Conservation (phyloP, 1,140 invertebrate species). For the Nephila pilipes region DNA sequence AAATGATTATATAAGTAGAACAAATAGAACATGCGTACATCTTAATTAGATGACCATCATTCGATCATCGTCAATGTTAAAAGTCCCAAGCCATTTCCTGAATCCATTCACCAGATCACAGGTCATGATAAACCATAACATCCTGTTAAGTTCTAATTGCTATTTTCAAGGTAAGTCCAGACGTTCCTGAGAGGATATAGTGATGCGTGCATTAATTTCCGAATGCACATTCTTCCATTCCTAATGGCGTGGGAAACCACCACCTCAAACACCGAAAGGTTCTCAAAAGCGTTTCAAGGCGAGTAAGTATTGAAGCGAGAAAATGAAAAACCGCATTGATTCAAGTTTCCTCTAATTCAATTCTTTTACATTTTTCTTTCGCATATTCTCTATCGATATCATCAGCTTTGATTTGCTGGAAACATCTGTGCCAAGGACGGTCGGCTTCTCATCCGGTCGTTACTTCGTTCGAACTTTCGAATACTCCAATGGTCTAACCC, state of each 20-base stretch:
- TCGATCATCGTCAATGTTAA: background rate
- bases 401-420: background rate
- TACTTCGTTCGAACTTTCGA: background rate
- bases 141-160: background rate
- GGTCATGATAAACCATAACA: background rate
- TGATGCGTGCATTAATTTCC: background rate
- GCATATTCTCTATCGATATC: background rate
- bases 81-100: background rate
- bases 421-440: slow-evolving; percentile 33
- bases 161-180: background rate
- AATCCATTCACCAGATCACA: background rate
- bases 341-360: background rate
- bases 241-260: background rate
- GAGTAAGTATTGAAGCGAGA: background rate
- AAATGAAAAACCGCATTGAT: background rate
- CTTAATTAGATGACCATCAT: background rate
- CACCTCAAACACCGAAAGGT: background rate
- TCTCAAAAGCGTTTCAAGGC: slow-evolving; percentile 9
- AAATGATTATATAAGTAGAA: background rate
- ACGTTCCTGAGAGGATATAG: background rate
- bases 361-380: slow-evolving; percentile 17
- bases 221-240: background rate
- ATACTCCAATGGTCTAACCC: background rate
- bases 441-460: background rate
- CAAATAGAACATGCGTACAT: background rate